Percentiles rank a stretch among this genome's conserved stretches.
These are phyloP conservation scores for Perca schrenkii DNA, from an alignment of 2,113 vertebrate species.

Conservation along the genomic window DNA sequence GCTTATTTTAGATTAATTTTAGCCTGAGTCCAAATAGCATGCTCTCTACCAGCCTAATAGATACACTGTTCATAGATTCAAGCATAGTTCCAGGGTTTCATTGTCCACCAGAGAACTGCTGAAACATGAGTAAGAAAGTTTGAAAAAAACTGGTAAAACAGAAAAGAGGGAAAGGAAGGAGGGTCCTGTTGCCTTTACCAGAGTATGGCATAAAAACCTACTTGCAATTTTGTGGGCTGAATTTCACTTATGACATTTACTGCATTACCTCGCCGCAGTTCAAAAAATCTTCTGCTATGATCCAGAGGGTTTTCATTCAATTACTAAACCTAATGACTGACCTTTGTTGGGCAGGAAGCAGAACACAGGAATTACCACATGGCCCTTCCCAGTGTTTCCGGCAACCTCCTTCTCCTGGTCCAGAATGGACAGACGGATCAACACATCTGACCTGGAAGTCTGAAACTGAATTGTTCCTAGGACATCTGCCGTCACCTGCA, in stretches of 20 bases:
- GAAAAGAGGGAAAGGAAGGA: not conserved
- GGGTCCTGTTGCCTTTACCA: not conserved
- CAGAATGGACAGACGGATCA: constrained; percentile 88
- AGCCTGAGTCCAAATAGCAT: not conserved
- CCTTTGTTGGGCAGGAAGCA: constrained; percentile 83
- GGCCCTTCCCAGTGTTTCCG: constrained; percentile 85
- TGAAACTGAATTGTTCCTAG: constrained; percentile 88
- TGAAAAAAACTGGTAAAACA: not conserved
- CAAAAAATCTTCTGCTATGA: not conserved
- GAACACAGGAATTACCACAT: constrained; percentile 88
- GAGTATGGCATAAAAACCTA: not conserved
- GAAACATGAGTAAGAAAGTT: not conserved
- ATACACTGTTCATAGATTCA: not conserved
- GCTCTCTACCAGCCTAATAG: not conserved
- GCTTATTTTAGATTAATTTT: not conserved
- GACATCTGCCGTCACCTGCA: constrained; percentile 81
- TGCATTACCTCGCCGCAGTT: not conserved
- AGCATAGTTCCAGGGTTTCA: not conserved
- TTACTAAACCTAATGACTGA: constrained; percentile 65
- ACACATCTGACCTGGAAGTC: constrained; percentile 86
- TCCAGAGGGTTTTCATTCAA: not conserved
- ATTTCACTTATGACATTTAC: not conserved
- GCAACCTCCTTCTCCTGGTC: constrained; percentile 85
- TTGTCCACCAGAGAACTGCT: too few relatives aligned
- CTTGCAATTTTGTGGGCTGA: not conserved